These are phyloP conservation scores for Pyrgilauda ruficollis DNA, from an alignment of 2,113 vertebrate genomes.

Conservation along the genomic window DNA sequence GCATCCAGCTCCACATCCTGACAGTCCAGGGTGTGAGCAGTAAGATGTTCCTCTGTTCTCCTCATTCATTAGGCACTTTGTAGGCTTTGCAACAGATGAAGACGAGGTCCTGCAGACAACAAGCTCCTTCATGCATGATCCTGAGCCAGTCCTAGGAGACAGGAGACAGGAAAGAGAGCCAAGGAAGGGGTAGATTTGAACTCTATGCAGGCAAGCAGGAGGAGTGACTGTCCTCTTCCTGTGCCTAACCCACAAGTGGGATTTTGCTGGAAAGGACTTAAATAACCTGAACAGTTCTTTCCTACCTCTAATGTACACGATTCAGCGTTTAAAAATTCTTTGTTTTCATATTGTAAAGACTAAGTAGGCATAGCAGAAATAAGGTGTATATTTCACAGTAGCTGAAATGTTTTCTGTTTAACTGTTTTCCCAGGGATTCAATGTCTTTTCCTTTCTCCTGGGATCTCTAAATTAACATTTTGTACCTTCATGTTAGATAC, in stretches of 20 bases:
- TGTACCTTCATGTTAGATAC: background rate
- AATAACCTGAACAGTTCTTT: background rate
- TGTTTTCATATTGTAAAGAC: background rate
- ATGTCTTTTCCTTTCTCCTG: background rate
- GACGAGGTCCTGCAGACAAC: background rate
- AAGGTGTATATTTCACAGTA: background rate
- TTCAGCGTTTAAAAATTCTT: background rate
- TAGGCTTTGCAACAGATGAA: background rate
- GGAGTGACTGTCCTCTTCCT: background rate
- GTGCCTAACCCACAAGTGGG: background rate
- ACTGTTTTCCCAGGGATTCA: background rate
- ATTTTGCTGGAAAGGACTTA: background rate
- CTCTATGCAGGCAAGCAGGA: accelerated
- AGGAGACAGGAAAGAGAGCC: background rate
- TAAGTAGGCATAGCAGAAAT: background rate
- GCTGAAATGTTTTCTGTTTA: background rate
- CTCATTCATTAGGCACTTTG: background rate
- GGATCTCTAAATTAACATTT: background rate
- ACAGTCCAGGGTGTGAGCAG: background rate
- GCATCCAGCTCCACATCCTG: background rate
- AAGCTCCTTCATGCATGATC: background rate
- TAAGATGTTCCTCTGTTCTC: background rate
- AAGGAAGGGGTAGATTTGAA: background rate
- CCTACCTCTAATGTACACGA: accelerated
- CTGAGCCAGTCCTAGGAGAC: background rate